Evolutionary conservation across 2,113 vertebrate genomes (phyloP), one percentile per base, ranked within the genome.

Genomic region (Columba janthina): DNA sequence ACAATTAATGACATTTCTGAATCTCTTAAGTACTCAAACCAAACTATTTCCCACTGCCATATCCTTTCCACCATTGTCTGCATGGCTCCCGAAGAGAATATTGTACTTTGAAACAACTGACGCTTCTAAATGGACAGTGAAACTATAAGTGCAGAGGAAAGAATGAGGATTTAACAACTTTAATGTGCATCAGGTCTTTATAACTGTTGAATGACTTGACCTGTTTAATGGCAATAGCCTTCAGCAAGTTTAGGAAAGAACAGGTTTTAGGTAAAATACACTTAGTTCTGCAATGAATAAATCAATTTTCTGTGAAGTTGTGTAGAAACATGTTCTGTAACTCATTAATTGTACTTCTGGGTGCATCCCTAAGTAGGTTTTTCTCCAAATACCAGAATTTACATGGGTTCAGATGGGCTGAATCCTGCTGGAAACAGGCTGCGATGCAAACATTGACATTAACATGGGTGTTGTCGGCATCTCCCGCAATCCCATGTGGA

Each of bases 181-280:
- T 42, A 78, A 61, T 53, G 70, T 75, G 57, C 61, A 78, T 50
- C 20, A 26, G 29, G 51, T 86, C 65, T 89, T 93, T 67, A 15
- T 46, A 86, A 78, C 56, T 26, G 17, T 28, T 56, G 51, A n/a
- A 53, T 94, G 96, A 96, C 76, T 97, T 89, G 90, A 44, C 61
- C 65, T 64, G 51, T 84, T 86, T 93, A 78, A 89, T 71, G 86
- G 57, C 21, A 62, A 86, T 93, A 61, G 76, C 94, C 83, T 93
- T 89, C 73, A 94, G 80, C 24, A 25, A 86, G 84, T 92, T 71
- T 54, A 56, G 80, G 73, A 71, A 90, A 71, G 60, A 96, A 56
- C 88, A 90, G 36, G 85, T 95, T 88, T 92, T 89, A 74, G 86
- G 84, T 84, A 42, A 85, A 77, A 57, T 81, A 64, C 65, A 56